Evolutionary conservation across 2,797 vertebrate genomes (phyloP).

Genomic region (Microctenopoma steveboyesi): DNA sequence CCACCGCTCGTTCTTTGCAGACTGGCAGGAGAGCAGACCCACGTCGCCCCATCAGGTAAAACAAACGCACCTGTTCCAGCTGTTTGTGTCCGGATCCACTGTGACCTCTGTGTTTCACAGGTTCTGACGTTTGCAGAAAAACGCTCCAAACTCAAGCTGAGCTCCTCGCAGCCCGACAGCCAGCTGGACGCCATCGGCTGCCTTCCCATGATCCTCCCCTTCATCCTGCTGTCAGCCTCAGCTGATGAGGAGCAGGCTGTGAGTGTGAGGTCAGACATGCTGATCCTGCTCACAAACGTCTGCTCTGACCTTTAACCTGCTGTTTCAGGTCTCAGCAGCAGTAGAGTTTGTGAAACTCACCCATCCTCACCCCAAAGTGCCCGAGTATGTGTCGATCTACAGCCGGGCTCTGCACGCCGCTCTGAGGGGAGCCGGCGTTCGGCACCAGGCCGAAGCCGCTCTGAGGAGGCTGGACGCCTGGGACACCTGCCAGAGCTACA

Average conservation of each 20-base stretch:
- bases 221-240: conserved; percentile 73
- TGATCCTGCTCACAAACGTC: too few relatives aligned
- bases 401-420: conserved; percentile 67
- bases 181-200: conserved; percentile 81
- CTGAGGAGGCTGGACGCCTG: conserved; percentile 69
- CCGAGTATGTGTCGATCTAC: conserved; percentile 64
- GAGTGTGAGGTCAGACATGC: neutral
- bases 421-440: conserved; percentile 70
- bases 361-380: conserved; percentile 75
- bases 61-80: neutral
- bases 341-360: conserved; percentile 76
- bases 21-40: conserved; percentile 70
- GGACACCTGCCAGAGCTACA: conserved; percentile 68
- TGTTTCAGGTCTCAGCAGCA: conserved; percentile 66
- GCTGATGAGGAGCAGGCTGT: conserved; percentile 75
- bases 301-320: too few relatives aligned
- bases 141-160: conserved; percentile 51
- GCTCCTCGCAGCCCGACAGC: conserved; percentile 41
- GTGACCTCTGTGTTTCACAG: conserved; percentile 27
- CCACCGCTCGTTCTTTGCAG: conserved; percentile 77
- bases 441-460: conserved; percentile 60
- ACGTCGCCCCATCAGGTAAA: conserved; percentile 50
- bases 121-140: conserved; percentile 75
- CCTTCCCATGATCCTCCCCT: conserved; percentile 75
- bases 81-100: neutral